Percentiles rank a stretch among this genome's conserved stretches.
These are phyloP conservation scores for Jacana jacana DNA, from an alignment of 2,113 vertebrate genomes.

Conservation along the genomic window DNA sequence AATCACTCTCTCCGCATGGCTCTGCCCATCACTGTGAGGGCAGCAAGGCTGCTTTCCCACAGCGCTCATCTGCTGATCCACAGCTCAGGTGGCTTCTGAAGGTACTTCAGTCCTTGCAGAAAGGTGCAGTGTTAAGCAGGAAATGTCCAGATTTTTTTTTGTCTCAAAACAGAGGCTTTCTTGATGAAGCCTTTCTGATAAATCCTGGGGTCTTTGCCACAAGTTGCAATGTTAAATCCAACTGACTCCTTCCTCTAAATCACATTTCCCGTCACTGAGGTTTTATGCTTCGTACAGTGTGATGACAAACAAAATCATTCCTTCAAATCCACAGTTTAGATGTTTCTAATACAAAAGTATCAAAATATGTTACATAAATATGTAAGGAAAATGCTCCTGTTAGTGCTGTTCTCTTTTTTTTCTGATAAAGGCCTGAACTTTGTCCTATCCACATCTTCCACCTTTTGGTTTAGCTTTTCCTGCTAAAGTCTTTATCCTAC, in stretches of 20 bases:
- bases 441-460: neutral
- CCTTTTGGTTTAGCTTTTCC: neutral
- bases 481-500: neutral
- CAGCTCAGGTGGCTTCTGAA: neutral
- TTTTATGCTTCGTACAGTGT: neutral
- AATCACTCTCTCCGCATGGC: neutral
- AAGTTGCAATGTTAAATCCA: neutral
- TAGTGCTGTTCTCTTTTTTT: neutral
- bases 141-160: neutral
- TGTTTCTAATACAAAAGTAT: neutral
- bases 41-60: neutral
- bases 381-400: neutral
- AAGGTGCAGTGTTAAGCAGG: neutral
- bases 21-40: fast-evolving
- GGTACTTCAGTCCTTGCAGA: neutral
- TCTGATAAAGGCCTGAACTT: neutral
- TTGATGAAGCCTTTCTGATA: neutral
- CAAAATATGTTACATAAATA: neutral
- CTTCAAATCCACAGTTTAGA: neutral
- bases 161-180: neutral
- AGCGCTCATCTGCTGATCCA: neutral
- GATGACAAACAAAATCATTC: neutral
- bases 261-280: neutral
- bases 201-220: neutral
- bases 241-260: neutral